phyloP scores from a whole-genome alignment of 2,888 invertebrate species.

The Philereme vetulata region DNA sequence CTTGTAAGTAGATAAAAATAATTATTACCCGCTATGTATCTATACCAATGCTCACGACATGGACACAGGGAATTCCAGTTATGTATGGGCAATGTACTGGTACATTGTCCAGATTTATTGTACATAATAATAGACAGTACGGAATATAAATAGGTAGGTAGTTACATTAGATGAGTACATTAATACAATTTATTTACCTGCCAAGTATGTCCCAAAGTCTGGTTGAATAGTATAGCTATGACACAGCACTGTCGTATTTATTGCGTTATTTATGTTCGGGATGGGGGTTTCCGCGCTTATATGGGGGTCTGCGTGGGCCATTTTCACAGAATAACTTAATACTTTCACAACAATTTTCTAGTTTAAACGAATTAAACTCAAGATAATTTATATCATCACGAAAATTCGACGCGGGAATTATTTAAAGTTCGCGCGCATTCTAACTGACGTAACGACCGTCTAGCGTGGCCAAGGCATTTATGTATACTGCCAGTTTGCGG shows the following conservation, averaged over 20 bases:
- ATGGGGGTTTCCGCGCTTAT: constrained; percentile 60
- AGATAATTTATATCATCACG: constrained; percentile 24
- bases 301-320: constrained; percentile 62
- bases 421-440: constrained; percentile 44
- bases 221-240: constrained; percentile 67
- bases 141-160: too few relatives aligned
- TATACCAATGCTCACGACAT: too few relatives aligned
- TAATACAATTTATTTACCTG: constrained; percentile 56
- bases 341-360: not conserved
- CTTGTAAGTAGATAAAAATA: too few relatives aligned
- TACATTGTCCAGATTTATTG: too few relatives aligned
- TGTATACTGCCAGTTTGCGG: constrained; percentile 48
- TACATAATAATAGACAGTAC: too few relatives aligned
- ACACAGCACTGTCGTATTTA: constrained; percentile 71
- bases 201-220: constrained; percentile 65
- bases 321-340: constrained; percentile 32
- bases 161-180: not conserved
- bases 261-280: constrained; percentile 55
- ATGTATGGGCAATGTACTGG: too few relatives aligned
- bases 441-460: constrained; percentile 36
- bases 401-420: constrained; percentile 19
- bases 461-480: constrained; percentile 46
- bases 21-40: too few relatives aligned
- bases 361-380: constrained; percentile 7
- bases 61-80: too few relatives aligned